These are phyloP conservation scores for Melanocharis versteri DNA, from an alignment of 2,113 vertebrate genomes.

Conservation along the genomic window DNA sequence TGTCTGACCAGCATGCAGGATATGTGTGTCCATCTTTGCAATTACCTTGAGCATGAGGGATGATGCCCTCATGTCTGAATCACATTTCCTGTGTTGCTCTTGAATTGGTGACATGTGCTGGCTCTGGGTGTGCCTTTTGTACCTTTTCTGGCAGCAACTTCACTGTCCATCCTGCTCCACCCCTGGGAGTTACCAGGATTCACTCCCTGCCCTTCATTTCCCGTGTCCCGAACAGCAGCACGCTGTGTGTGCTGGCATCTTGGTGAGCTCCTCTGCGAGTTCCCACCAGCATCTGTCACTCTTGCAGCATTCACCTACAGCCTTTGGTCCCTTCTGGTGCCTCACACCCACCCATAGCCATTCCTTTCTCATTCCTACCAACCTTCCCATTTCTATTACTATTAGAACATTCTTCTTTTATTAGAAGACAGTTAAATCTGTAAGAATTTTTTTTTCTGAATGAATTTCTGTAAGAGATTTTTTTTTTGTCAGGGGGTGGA, in stretches of 20 bases:
- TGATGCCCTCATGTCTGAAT: background rate
- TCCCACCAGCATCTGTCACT: background rate
- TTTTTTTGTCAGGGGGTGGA: background rate
- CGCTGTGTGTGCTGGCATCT: background rate
- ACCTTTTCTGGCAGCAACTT: background rate
- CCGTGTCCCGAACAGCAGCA: background rate
- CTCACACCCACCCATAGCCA: background rate
- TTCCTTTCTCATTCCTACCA: background rate
- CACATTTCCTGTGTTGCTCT: background rate
- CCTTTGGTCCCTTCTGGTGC: background rate
- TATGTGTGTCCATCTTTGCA: accelerated
- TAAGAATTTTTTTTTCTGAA: background rate
- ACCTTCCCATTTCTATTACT: background rate
- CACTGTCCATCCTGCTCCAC: background rate
- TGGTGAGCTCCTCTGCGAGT: background rate
- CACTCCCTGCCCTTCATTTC: background rate
- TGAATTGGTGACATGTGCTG: background rate
- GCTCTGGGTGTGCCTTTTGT: background rate
- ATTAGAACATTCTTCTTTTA: background rate
- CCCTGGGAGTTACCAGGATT: background rate
- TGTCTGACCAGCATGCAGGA: background rate
- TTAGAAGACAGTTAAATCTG: background rate
- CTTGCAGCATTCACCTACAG: background rate
- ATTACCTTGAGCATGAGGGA: background rate
- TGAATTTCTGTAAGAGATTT: background rate